These are phyloP conservation scores for Herpailurus yagouaroundi DNA, from an alignment of 2,113 vertebrate genomes.

Conservation along the genomic window DNA sequence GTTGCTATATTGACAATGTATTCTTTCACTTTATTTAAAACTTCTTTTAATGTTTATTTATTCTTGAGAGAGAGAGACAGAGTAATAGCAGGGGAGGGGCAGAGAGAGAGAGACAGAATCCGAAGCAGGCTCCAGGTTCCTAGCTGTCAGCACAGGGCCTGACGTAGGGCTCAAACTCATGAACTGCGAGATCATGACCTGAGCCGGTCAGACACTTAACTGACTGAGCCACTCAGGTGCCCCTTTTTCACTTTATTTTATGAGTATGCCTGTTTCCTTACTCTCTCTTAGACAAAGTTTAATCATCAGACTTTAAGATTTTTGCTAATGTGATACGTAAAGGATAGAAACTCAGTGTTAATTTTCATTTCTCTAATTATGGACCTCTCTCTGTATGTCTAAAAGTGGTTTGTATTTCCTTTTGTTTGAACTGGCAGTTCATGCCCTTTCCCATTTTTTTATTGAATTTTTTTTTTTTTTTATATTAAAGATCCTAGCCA, in stretches of 20 bases:
- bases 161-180: too few species aligned
- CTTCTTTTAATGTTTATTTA: too few species aligned
- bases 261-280: neutral
- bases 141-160: too few species aligned
- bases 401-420: neutral
- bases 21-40: neutral
- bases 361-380: slow-evolving; percentile 34
- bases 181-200: too few species aligned
- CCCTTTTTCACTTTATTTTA: neutral
- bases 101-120: too few species aligned
- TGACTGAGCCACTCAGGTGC: too few species aligned
- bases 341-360: neutral
- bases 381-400: neutral
- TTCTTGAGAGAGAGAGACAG: too few species aligned
- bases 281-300: neutral
- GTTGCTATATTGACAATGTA: neutral
- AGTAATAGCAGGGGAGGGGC: too few species aligned
- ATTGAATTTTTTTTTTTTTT: neutral
- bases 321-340: neutral
- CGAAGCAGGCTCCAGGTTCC: too few species aligned
- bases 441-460: neutral
- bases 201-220: too few species aligned
- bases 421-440: neutral
- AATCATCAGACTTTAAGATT: neutral
- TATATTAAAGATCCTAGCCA: neutral